These are phyloP conservation scores for Cyanoderma ruficeps DNA, from an alignment of 2,113 vertebrate genomes.

Conservation along the genomic window DNA sequence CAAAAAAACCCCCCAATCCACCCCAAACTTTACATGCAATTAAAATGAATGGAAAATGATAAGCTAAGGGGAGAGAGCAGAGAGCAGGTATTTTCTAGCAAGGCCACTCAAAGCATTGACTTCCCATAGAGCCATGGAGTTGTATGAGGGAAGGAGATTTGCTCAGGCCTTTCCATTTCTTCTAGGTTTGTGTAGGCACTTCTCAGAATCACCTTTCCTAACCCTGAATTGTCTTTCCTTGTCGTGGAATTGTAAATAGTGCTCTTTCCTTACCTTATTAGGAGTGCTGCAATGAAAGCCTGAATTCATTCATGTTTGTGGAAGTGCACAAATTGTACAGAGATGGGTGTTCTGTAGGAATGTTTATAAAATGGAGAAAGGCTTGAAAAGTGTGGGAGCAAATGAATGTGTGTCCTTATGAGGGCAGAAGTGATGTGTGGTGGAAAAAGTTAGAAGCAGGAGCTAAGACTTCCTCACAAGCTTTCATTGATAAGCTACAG, in stretches of 20 bases:
- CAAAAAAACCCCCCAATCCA: not conserved
- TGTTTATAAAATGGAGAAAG: constrained; percentile 41
- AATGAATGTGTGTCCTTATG: constrained; percentile 15
- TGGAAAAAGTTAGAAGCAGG: constrained; percentile 3
- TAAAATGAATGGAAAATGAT: not conserved
- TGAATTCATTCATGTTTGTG: constrained; percentile 22
- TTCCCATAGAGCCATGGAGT: not conserved
- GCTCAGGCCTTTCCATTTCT: not conserved
- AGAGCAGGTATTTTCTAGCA: not conserved
- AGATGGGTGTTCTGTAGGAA: not conserved
- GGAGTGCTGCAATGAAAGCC: constrained; percentile 2
- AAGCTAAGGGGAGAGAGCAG: not conserved
- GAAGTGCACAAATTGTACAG: not conserved
- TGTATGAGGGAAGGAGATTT: not conserved
- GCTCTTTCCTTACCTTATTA: constrained; percentile 3
- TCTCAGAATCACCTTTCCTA: not conserved
- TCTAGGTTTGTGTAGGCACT: not conserved
- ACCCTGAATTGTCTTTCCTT: constrained; percentile 11
- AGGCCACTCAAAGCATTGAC: not conserved
- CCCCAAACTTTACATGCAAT: not conserved
- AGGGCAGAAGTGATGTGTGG: not conserved
- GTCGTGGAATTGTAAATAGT: not conserved
- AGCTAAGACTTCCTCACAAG: not conserved
- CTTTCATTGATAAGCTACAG: constrained; percentile 2
- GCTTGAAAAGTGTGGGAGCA: not conserved